Conservation (phyloP, 2,888 invertebrate species). For the Melipona beecheii region DNA sequence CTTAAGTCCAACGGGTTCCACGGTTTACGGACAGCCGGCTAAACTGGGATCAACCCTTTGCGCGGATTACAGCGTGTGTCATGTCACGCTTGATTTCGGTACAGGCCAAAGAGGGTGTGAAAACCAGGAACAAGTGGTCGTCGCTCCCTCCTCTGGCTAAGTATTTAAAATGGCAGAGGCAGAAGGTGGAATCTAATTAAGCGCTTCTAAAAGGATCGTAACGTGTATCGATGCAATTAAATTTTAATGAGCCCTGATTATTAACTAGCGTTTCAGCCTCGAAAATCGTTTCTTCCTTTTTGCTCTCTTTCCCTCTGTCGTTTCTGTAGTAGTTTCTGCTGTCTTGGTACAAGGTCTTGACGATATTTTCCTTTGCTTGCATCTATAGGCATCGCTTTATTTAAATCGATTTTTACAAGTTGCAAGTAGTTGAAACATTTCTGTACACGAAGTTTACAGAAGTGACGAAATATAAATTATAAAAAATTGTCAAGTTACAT, state of each 20-base stretch:
- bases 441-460: too few species aligned
- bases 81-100: slow-evolving; percentile 78
- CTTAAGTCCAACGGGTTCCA: slow-evolving; percentile 67
- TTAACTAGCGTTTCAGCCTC: background rate
- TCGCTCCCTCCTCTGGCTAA: background rate
- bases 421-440: too few species aligned
- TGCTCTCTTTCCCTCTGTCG: background rate
- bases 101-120: slow-evolving; percentile 52
- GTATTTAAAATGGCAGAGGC: slow-evolving; percentile 13
- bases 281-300: background rate
- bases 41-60: slow-evolving; percentile 83
- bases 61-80: slow-evolving; percentile 81
- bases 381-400: too few species aligned
- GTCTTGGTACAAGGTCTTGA: background rate
- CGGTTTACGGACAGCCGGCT: slow-evolving; percentile 75
- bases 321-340: background rate
- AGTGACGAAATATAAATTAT: too few species aligned
- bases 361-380: background rate
- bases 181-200: background rate
- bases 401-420: too few species aligned
- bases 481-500: too few species aligned
- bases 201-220: slow-evolving; percentile 1
- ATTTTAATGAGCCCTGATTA: slow-evolving; percentile 8
- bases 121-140: slow-evolving; percentile 66
- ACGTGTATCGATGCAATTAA: slow-evolving; percentile 14